Percentiles rank a stretch among this genome's conserved stretches.
phyloP scores from a whole-genome alignment of 2,888 invertebrate genomes.

The Cordilura impudica region DNA sequence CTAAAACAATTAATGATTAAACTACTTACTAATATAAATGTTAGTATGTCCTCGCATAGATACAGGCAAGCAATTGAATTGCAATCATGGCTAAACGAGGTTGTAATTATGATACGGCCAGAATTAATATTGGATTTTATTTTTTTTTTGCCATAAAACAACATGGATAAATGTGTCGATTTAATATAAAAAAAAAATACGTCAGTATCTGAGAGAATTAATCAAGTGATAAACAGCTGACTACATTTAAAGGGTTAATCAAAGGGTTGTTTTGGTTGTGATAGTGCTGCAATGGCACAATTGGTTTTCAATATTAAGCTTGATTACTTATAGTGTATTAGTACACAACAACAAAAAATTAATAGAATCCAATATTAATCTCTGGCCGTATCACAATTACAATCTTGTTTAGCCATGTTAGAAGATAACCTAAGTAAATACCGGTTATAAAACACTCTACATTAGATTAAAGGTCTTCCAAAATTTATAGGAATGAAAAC shows the following conservation, averaged over 20 bases:
- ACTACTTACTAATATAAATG: background rate
- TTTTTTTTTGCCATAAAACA: too few species aligned
- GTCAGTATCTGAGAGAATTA: conserved; percentile 67
- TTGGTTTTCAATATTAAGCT: background rate
- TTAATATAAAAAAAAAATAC: conserved; percentile 12
- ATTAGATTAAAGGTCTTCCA: too few species aligned
- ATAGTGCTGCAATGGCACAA: background rate
- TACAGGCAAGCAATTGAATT: background rate
- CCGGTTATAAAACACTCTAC: too few species aligned
- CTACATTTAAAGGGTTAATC: conserved; percentile 19
- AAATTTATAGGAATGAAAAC: too few species aligned
- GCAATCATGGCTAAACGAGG: conserved; percentile 51
- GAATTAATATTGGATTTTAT: background rate
- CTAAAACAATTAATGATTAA: conserved; percentile 1
- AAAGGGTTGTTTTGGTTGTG: background rate
- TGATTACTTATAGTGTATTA: too few species aligned
- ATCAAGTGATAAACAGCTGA: conserved; percentile 72
- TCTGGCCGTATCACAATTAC: conserved; percentile 46
- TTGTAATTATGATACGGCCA: conserved; percentile 49
- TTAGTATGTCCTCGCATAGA: too few species aligned
- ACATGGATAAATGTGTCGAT: background rate
- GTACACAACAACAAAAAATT: too few species aligned
- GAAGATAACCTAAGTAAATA: too few species aligned
- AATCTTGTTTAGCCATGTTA: conserved; percentile 43
- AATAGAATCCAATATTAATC: background rate